Base-by-base conservation (phyloP, 2,888 invertebrate species). In the Cepaea hortensis region DNA sequence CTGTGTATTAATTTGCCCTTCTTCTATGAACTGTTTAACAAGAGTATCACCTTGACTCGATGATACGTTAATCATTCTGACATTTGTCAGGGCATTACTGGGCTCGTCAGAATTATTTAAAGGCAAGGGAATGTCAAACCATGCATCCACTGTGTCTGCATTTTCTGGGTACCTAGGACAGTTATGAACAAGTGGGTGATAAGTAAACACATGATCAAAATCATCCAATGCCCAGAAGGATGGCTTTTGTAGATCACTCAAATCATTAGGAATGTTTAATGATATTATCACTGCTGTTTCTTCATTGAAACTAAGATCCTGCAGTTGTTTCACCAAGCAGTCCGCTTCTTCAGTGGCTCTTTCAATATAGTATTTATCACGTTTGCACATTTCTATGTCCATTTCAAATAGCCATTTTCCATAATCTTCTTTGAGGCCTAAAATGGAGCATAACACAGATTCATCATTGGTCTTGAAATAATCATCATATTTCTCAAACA, bases 201-300 rank as follows among this genome's bases (percentile, higher is more conserved):
- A 55, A 55, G 55, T 55, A 55, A 55, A 55, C 0, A 3, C 55
- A 11, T 55, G 55, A 55, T 55, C 55, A 6, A 55, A 55, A 55
- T 55, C 6, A 55, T 11, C 7, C 9, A 55, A 9, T 55, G 55
- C 20, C 20, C 50, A 79, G 55, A 61, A 79, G 9, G 61, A 35
- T 46, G 79, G 79, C 55, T 18, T 50, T 61, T 79, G 79, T 23
- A 79, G 6, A 20, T 55, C 79, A 61, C 61, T 48, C 6, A 79
- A n/a, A 61, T 79, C 79, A 79, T 79, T 20, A 20, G 79, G 79
- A 61, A 79, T 79, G 61, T 55, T 55, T 55, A 11, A 55, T n/a
- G 61, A 55, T n/a, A 79, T 55, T 13, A 13, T 79, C 18, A 55
- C 55, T 3, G 79, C 79, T 20, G 55, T 79, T 23, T 55, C 9